Evolutionary conservation across 2,888 invertebrate species (phyloP).

Genomic region (Acheta domesticus): DNA sequence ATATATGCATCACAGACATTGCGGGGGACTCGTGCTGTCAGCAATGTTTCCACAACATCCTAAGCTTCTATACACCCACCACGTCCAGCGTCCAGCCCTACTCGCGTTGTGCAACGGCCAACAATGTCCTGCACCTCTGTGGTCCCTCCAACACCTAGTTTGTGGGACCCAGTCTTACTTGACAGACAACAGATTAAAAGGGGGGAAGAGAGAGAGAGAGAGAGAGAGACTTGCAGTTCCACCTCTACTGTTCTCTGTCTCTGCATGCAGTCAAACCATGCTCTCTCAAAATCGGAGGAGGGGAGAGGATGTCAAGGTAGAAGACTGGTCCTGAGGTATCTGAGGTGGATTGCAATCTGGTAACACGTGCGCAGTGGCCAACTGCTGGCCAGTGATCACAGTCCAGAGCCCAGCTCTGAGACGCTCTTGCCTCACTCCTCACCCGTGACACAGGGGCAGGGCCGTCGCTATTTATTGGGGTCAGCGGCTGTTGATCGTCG

Average conservation of each 20-base stretch:
- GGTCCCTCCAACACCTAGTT: slow-evolving; percentile 4
- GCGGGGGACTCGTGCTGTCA: neutral
- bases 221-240: neutral
- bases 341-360: neutral
- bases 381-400: neutral
- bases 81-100: slow-evolving; percentile 9
- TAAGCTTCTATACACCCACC: neutral
- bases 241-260: neutral
- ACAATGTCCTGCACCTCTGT: neutral
- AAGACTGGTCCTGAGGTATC: slow-evolving; percentile 18
- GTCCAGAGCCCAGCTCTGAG: neutral
- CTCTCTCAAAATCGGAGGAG: too few relatives aligned
- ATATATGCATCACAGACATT: neutral
- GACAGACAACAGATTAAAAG: neutral
- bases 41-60: neutral
- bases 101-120: neutral
- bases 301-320: neutral
- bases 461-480: slow-evolving; percentile 44
- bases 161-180: slow-evolving; percentile 18
- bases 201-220: too few relatives aligned
- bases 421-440: neutral
- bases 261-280: too few relatives aligned
- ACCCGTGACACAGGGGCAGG: neutral
- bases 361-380: neutral
- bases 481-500: slow-evolving; percentile 47